Conservation (phyloP, 2,797 vertebrate genomes). For the Silurus aristotelis region DNA sequence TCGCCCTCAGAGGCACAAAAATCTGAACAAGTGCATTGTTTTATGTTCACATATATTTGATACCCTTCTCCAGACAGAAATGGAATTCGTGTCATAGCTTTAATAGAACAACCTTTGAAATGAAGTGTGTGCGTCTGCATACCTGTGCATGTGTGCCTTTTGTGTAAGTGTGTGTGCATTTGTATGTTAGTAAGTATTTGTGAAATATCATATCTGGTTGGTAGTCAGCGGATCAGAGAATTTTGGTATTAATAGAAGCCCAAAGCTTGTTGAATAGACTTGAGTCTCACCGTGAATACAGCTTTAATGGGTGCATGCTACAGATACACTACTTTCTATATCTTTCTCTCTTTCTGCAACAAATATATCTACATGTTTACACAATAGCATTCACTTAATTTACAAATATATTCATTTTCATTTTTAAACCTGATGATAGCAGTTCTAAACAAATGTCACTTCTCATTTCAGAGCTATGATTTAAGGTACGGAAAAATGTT, state of each 20-base stretch:
- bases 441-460: not conserved
- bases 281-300: slow-evolving; percentile 61
- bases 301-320: slow-evolving; percentile 62
- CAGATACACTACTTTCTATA: slow-evolving; percentile 40
- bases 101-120: not conserved
- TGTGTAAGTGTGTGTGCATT: slow-evolving; percentile 32
- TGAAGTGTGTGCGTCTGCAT: not conserved
- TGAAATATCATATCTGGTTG: slow-evolving; percentile 66
- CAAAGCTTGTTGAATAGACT: slow-evolving; percentile 59
- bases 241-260: slow-evolving; percentile 66
- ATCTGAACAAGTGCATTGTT: not conserved
- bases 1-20: not conserved
- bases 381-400: not conserved
- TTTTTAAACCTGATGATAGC: not conserved
- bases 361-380: not conserved
- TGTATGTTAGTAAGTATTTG: slow-evolving; percentile 62
- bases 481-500: not conserved
- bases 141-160: not conserved
- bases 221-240: slow-evolving; percentile 63
- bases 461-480: slow-evolving; percentile 9
- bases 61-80: not conserved
- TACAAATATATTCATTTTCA: not conserved
- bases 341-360: not conserved
- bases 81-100: not conserved
- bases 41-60: not conserved